phyloP scores from a whole-genome alignment of 2,113 vertebrate genomes.

The Xiphophorus maculatus region DNA sequence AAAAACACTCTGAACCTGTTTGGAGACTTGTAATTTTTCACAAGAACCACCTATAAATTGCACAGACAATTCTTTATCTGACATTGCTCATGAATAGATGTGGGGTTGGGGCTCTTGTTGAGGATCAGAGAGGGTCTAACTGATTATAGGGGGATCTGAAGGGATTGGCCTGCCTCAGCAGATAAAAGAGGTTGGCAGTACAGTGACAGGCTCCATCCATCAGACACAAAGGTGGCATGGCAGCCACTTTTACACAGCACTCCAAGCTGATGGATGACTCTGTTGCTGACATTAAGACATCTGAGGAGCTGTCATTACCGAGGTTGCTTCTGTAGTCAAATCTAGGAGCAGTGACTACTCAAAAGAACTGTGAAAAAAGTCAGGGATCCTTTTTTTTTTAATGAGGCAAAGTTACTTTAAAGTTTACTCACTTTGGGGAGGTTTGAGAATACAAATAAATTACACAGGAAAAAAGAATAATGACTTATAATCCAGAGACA shows the following conservation, averaged over 20 bases:
- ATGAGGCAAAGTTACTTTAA: not conserved
- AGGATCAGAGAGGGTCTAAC: slow-evolving; percentile 68
- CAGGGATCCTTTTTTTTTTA: not conserved
- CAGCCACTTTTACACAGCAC: slow-evolving; percentile 64
- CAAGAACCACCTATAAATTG: slow-evolving; percentile 53
- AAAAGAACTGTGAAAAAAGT: slow-evolving; percentile 61
- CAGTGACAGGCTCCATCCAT: slow-evolving; percentile 70
- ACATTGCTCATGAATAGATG: slow-evolving; percentile 66
- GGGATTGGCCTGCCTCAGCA: slow-evolving; percentile 65
- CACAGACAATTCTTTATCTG: slow-evolving; percentile 72
- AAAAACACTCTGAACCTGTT: slow-evolving; percentile 30
- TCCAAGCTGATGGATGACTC: slow-evolving; percentile 73
- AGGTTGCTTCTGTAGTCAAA: slow-evolving; percentile 47
- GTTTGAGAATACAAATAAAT: not conserved
- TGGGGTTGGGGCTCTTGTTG: slow-evolving; percentile 41
- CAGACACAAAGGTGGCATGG: slow-evolving; percentile 67
- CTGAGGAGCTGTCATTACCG: slow-evolving; percentile 66
- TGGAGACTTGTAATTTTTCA: slow-evolving; percentile 64
- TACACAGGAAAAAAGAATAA: not conserved
- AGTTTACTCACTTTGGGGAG: not conserved
- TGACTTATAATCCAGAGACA: not conserved
- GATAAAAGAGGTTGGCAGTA: slow-evolving; percentile 68
- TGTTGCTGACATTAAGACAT: slow-evolving; percentile 70
- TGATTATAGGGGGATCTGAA: slow-evolving; percentile 71
- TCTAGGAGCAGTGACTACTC: slow-evolving; percentile 48